Percentiles rank a stretch among this genome's conserved stretches.
Conservation (phyloP, 2,888 invertebrate genomes). For the Panopea generosa region DNA sequence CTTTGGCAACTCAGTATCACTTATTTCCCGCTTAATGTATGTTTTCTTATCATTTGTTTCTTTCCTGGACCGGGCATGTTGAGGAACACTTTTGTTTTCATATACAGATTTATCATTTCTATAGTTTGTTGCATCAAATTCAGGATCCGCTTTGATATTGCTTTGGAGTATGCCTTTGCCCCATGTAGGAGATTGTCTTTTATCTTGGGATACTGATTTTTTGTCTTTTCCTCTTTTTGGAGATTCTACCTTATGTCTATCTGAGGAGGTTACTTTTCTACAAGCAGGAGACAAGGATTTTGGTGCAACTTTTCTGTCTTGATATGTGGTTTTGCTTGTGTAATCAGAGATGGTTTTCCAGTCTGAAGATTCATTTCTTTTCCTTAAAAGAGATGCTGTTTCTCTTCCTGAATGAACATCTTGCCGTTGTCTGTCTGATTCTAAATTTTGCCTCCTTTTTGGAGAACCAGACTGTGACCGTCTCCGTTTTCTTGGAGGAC, state of each 20-base stretch:
- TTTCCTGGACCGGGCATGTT: constrained; percentile 6
- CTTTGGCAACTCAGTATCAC: not conserved
- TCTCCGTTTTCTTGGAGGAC: too few relatives aligned
- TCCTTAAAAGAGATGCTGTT: too few relatives aligned
- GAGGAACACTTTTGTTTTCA: constrained; percentile 10
- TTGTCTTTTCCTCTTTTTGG: not conserved
- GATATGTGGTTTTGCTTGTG: too few relatives aligned
- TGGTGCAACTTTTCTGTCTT: too few relatives aligned
- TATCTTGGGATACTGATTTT: too few relatives aligned
- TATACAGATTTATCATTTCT: constrained; percentile 35
- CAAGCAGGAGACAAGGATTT: too few relatives aligned
- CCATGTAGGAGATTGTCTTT: not conserved
- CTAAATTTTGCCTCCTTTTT: not conserved
- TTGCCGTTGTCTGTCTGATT: too few relatives aligned
- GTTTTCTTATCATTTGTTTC: not conserved
- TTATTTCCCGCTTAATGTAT: too few relatives aligned
- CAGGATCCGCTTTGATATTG: constrained; percentile 43
- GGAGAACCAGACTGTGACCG: not conserved
- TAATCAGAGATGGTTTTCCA: too few relatives aligned
- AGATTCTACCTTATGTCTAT: constrained; percentile 3
- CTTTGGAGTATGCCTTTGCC: not conserved
- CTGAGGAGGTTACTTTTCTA: too few relatives aligned
- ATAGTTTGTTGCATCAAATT: constrained; percentile 61
- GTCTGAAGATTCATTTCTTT: too few relatives aligned
- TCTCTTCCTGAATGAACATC: too few relatives aligned